Conservation (phyloP, 30 jellyfish, hydroid and myxozoan genomes). For the Catostylus mosaicus region DNA sequence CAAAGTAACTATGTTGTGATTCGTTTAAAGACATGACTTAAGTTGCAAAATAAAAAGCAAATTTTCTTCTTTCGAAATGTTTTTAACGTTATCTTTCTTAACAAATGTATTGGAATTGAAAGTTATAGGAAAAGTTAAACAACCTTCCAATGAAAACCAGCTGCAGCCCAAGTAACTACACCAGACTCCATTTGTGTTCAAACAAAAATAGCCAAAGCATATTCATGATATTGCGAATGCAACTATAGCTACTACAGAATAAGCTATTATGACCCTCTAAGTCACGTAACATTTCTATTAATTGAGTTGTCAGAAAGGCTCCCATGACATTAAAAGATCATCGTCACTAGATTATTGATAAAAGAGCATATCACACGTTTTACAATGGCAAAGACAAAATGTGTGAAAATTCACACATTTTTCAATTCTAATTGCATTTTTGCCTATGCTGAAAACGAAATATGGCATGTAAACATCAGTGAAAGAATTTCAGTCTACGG, state of each 20-base stretch:
- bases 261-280: neutral
- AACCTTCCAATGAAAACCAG: neutral
- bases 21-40: too few species aligned
- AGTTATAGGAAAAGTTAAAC: neutral
- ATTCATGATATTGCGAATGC: neutral
- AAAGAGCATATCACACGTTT: neutral
- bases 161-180: neutral
- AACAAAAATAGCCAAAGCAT: neutral
- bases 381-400: neutral
- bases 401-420: neutral
- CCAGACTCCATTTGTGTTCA: neutral
- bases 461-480: too few species aligned
- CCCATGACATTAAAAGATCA: neutral
- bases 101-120: too few species aligned
- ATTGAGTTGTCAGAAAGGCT: neutral
- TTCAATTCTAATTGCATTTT: neutral
- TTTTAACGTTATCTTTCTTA: too few species aligned
- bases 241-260: neutral
- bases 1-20: too few species aligned
- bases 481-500: too few species aligned
- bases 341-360: neutral
- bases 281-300: neutral
- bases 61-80: too few species aligned
- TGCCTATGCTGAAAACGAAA: too few species aligned
- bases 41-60: too few species aligned